Conservation (phyloP, 2,113 vertebrate species). For the Sciurus niger region DNA sequence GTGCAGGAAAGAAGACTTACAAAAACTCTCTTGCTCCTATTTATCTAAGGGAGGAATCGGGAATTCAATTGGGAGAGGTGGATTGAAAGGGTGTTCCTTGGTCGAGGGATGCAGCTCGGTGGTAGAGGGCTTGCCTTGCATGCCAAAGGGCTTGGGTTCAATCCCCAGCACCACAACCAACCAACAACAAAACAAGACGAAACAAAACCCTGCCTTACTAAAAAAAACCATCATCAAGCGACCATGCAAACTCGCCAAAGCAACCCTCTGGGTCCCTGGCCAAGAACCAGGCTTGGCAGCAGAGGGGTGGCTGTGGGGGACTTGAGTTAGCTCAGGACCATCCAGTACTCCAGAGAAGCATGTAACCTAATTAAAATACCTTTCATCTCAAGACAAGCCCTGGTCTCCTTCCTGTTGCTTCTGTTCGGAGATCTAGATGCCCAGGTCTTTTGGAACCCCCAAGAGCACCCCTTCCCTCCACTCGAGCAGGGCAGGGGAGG, state of each 20-base stretch:
- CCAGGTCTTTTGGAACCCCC: neutral
- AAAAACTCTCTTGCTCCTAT: neutral
- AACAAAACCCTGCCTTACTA: neutral
- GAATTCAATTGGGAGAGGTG: neutral
- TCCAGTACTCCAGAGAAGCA: neutral
- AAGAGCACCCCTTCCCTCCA: rapidly evolving
- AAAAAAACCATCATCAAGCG: neutral
- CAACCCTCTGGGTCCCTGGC: neutral
- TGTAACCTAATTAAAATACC: neutral
- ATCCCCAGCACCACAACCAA: neutral
- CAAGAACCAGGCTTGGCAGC: neutral
- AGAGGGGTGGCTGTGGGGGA: neutral
- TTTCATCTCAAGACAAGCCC: neutral
- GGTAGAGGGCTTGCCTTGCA: neutral
- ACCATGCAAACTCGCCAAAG: rapidly evolving
- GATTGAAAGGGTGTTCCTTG: neutral
- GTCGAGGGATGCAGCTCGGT: neutral
- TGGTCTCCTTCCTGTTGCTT: neutral
- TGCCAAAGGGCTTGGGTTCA: neutral
- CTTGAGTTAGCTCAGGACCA: neutral
- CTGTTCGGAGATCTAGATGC: neutral
- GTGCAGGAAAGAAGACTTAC: neutral
- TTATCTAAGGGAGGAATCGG: neutral
- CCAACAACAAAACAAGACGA: too few species aligned
- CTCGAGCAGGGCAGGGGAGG: neutral